A percentile compares a stretch with the other conserved stretches of the same genome.
phyloP scores from a whole-genome alignment of 2,797 vertebrate species.

The Sebastes elongatus region DNA sequence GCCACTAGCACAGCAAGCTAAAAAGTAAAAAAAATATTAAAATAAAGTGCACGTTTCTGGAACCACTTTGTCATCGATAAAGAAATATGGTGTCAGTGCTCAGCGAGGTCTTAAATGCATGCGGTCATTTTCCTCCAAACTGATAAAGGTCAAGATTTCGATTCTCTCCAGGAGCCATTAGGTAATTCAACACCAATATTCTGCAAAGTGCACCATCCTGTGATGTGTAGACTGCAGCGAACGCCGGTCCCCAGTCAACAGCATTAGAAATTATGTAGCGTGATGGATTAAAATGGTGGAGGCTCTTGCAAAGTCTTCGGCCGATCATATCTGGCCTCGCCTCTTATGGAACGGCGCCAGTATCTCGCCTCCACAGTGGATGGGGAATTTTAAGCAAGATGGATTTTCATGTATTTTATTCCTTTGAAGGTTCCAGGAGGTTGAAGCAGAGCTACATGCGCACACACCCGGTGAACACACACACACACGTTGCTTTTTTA shows the following conservation, averaged over 20 bases:
- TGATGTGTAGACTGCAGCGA: conserved; percentile 27
- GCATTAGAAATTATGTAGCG: conserved; percentile 37
- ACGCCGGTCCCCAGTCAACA: conserved; percentile 41
- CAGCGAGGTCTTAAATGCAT: conserved; percentile 10
- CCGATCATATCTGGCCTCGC: conserved; percentile 40
- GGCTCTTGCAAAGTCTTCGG: conserved; percentile 19
- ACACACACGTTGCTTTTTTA: background rate
- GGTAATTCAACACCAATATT: conserved; percentile 47
- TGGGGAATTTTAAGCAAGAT: conserved; percentile 48
- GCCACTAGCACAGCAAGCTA: background rate
- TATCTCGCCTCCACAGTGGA: conserved; percentile 18
- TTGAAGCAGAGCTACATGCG: background rate
- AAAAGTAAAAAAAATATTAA: background rate
- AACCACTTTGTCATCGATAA: background rate
- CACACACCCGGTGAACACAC: conserved; percentile 8
- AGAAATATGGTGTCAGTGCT: background rate
- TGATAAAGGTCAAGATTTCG: conserved; percentile 34
- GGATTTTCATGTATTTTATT: conserved; percentile 60
- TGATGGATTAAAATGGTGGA: conserved; percentile 62
- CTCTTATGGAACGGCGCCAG: conserved; percentile 29
- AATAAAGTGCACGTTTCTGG: background rate
- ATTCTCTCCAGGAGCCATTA: conserved; percentile 46
- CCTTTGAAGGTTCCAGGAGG: conserved; percentile 51
- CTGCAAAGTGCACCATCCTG: conserved; percentile 33
- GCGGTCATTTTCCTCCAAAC: conserved; percentile 19